These are phyloP conservation scores for Otus sunia DNA, from an alignment of 2,113 vertebrate species.

Conservation along the genomic window DNA sequence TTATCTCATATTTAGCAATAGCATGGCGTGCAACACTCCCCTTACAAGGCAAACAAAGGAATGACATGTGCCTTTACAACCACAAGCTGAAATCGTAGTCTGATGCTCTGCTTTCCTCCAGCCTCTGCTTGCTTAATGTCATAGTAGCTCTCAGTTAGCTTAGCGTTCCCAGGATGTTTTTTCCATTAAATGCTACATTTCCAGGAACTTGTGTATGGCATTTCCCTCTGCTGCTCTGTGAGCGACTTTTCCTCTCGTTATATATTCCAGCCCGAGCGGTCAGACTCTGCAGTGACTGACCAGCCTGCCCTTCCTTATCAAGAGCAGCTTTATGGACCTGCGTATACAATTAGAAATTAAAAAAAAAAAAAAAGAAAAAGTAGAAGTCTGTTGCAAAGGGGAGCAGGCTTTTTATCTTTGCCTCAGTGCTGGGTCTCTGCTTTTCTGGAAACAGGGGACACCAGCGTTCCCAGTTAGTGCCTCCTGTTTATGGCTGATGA, in stretches of 20 bases:
- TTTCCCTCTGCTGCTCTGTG: background rate
- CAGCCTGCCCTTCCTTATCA: background rate
- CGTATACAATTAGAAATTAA: rapidly evolving
- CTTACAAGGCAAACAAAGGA: background rate
- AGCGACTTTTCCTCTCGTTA: background rate
- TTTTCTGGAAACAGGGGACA: background rate
- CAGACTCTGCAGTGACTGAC: rapidly evolving
- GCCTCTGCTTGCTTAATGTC: background rate
- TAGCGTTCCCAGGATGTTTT: background rate
- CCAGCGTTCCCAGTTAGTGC: background rate
- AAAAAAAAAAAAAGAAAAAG: background rate
- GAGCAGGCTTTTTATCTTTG: background rate
- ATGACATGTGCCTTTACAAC: background rate
- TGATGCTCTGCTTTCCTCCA: background rate
- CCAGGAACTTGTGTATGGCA: background rate
- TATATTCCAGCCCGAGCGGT: rapidly evolving
- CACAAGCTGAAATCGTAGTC: background rate
- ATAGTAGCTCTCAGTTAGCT: background rate
- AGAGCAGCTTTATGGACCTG: background rate
- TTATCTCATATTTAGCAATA: background rate
- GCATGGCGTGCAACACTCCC: background rate
- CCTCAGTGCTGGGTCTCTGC: background rate
- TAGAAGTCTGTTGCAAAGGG: background rate
- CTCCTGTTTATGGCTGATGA: background rate
- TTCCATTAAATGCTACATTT: background rate